Percentiles rank a stretch among this genome's conserved stretches.
These are phyloP conservation scores for Hydrolagus colliei DNA, from an alignment of 2,797 vertebrate genomes.

Conservation along the genomic window DNA sequence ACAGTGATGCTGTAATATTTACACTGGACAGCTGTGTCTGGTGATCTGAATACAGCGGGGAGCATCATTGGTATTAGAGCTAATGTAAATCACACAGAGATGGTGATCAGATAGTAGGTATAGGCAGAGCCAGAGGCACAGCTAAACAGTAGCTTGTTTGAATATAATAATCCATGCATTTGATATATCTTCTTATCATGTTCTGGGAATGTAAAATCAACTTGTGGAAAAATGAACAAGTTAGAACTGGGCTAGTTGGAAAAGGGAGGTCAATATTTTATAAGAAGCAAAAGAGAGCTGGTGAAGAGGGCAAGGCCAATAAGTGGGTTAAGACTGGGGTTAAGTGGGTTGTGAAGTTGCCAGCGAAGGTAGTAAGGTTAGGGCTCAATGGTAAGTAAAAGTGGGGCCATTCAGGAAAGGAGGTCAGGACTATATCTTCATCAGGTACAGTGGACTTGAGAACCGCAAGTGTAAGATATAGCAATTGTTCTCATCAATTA, in stretches of 20 bases:
- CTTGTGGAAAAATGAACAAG: neutral
- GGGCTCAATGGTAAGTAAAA: neutral
- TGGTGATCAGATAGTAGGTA: neutral
- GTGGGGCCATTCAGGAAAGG: neutral
- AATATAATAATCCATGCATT: too few relatives aligned
- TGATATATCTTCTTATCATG: too few relatives aligned
- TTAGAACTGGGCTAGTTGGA: neutral
- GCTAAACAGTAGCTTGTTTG: neutral
- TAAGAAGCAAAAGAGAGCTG: neutral
- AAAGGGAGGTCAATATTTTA: neutral
- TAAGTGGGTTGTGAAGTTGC: neutral
- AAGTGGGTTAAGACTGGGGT: neutral
- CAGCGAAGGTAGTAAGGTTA: neutral
- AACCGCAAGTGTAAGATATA: neutral
- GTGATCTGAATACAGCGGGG: neutral
- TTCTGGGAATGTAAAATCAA: neutral
- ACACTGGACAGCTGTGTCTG: neutral
- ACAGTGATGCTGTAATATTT: neutral
- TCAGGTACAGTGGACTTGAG: neutral
- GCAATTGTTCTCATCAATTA: neutral
- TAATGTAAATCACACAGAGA: neutral
- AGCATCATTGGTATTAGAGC: neutral
- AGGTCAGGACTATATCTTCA: neutral
- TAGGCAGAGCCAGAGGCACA: neutral
- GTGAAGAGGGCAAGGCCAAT: neutral